Conservation (phyloP, 2,888 invertebrate species). For the Ceraclea dissimilis region DNA sequence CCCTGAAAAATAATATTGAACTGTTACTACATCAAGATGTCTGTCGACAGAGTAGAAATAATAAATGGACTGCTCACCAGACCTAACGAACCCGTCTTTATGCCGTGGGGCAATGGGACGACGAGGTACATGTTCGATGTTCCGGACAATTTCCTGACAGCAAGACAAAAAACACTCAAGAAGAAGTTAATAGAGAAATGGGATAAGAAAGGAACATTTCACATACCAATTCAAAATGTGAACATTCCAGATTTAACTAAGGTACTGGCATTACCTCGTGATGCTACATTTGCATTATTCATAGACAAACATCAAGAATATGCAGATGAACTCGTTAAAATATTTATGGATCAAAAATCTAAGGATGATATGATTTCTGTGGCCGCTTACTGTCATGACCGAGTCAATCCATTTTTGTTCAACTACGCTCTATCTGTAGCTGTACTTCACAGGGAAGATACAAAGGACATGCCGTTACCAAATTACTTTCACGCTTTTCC, state of each 20-base stretch:
- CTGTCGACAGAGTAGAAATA: constrained; percentile 29
- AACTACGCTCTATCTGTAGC: constrained; percentile 69
- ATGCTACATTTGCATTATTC: constrained; percentile 27
- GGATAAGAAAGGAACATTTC: constrained; percentile 34
- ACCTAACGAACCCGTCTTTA: constrained; percentile 50
- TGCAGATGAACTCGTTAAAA: background rate
- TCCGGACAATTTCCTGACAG: background rate
- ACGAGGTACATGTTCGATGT: background rate
- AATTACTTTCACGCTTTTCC: background rate
- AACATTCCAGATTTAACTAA: constrained; percentile 27
- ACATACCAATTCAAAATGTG: constrained; percentile 39
- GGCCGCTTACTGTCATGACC: constrained; percentile 59
- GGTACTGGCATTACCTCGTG: constrained; percentile 49
- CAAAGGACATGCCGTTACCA: background rate
- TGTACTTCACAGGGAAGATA: constrained; percentile 43
- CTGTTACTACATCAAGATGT: too few species aligned
- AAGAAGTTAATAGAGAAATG: constrained; percentile 29
- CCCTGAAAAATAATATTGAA: too few species aligned
- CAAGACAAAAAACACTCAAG: background rate
- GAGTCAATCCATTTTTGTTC: constrained; percentile 67
- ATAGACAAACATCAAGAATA: background rate
- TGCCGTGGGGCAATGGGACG: background rate
- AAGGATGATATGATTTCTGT: constrained; percentile 54
- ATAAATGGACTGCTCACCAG: constrained; percentile 53
- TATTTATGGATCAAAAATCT: background rate